Percentiles rank a stretch among this genome's conserved stretches.
These are phyloP conservation scores for Vultur gryphus DNA, from an alignment of 2,797 vertebrate species.

Conservation along the genomic window DNA sequence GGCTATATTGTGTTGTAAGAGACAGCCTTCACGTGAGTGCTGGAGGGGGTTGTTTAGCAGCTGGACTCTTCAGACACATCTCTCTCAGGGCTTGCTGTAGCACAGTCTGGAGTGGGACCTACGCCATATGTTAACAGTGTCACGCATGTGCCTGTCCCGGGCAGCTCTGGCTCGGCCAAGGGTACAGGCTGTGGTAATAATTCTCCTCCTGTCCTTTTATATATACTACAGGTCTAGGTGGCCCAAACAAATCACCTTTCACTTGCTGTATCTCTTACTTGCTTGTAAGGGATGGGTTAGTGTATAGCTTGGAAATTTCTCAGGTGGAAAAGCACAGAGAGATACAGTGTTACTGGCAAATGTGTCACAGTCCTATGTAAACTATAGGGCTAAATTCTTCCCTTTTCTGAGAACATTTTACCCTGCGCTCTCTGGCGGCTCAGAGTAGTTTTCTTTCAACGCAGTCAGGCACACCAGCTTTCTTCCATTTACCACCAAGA, in stretches of 20 bases:
- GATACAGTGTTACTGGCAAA: not conserved
- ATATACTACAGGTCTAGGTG: not conserved
- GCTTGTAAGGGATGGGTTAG: not conserved
- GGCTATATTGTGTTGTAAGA: not conserved
- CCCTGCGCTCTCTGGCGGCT: not conserved
- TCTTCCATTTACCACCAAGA: not conserved
- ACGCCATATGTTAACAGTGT: not conserved
- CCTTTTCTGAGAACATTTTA: not conserved
- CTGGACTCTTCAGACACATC: not conserved
- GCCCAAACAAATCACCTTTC: not conserved
- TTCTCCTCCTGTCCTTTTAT: not conserved
- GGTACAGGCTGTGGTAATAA: not conserved
- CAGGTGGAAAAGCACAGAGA: not conserved
- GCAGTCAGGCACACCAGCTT: not conserved
- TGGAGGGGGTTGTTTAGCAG: not conserved
- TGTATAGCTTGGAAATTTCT: not conserved
- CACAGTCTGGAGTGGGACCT: not conserved
- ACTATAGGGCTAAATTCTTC: not conserved
- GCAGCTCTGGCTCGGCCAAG: not conserved
- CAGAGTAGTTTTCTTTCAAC: not conserved
- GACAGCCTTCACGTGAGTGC: not conserved
- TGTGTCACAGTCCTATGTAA: fast-evolving
- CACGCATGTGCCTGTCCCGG: fast-evolving
- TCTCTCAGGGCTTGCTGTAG: not conserved
- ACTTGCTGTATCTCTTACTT: not conserved